Base-by-base conservation (phyloP, 2,888 invertebrate genomes). In the Trissoscelio sp. region DNA sequence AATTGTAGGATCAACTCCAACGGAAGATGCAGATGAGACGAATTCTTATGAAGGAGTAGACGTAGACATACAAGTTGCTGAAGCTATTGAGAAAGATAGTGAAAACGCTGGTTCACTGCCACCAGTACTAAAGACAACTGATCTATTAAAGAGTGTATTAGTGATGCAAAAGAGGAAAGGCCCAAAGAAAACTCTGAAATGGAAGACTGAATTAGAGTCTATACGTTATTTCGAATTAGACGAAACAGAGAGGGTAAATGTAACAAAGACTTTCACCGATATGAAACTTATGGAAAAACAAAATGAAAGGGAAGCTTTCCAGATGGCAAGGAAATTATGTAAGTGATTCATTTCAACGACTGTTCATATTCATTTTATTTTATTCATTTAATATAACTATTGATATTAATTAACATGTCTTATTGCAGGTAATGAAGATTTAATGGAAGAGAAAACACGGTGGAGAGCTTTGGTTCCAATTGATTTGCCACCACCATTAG, bases 241-340 rank as follows among this genome's bases (percentile, higher is more conserved):
- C 91, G 98, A 98, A 92, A 98, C 96, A 12, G 99, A 99, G 92
- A 94, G 99, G 88, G 97, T 98, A 0, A 99, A 99, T 92, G 98
- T 99, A 0, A 97, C 95, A 2, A 97, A 95, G 92, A 96, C 94
- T 31, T 98, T 98, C 92, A 96, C 95, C 34, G 97, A 98, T 88
- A 96, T 97, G 96, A 97, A 97, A 89, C 95, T 96, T 90, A 94
- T 97, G 93, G 99, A 99, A 90, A 95, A 96, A 87, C 94, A 94
- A 79, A 93, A 95, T 86, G 99, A 99, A 92, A 94, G 96, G 66
- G 96, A 96, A 88, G 95, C 96, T n/a, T 93, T 97, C 89, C 94
- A 95, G 86, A 94, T 95, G 91, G 94, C 94, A 11, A 93, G 97
- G 73, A 96, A 97, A 91, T 91, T 96, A 57, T 94, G 94, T 89